These are phyloP conservation scores for Eueides isabella DNA, from an alignment of 1,140 invertebrate species.

Conservation along the genomic window DNA sequence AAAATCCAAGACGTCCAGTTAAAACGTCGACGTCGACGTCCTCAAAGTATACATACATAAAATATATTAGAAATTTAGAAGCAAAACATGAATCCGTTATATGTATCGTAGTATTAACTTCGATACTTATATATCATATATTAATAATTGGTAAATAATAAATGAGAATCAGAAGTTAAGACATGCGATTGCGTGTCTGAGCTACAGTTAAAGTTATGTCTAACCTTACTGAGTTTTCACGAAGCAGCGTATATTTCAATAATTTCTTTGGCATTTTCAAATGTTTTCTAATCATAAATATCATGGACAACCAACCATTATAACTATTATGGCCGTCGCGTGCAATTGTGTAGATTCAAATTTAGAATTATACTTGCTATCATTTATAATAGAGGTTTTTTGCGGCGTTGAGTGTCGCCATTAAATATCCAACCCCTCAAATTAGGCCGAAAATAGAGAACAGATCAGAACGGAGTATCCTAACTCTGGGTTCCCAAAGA, in stretches of 20 bases:
- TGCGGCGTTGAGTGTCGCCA: no score
- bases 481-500: no score
- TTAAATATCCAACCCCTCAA: no score
- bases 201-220: neutral
- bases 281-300: neutral
- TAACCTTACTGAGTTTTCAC: neutral
- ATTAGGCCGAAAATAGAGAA: no score
- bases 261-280: constrained; percentile 10
- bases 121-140: no score
- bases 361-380: neutral
- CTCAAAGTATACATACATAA: neutral
- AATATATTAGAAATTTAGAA: neutral
- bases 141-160: constrained; percentile 6
- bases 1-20: no score
- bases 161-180: neutral
- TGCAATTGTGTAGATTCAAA: neutral
- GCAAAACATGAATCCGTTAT: no score
- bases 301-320: neutral
- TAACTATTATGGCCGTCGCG: neutral
- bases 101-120: no score
- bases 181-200: constrained; percentile 4
- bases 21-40: no score
- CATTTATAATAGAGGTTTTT: no score
- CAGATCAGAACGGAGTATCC: no score
- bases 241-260: neutral